Conservation (phyloP, 2,888 invertebrate species). For the Trissolcus japonicus region DNA sequence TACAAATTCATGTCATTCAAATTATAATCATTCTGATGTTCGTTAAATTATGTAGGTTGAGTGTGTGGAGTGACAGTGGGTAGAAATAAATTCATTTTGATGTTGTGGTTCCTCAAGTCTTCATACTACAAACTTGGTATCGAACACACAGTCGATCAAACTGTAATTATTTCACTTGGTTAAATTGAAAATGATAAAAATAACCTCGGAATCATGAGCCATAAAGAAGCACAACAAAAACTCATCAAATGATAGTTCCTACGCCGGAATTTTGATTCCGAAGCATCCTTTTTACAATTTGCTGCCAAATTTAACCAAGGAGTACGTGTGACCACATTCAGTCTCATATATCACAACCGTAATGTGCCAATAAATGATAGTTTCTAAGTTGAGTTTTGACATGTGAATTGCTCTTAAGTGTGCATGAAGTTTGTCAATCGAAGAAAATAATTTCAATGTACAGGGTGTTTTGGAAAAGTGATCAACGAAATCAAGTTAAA, state of each 20-base stretch:
- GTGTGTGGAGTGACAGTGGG: too few species aligned
- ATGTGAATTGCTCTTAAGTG: constrained; percentile 59
- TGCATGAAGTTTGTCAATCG: constrained; percentile 23
- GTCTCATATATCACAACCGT: constrained; percentile 38
- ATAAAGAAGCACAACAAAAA: too few species aligned
- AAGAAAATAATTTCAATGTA: constrained; percentile 41
- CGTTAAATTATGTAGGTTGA: too few species aligned
- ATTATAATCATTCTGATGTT: too few species aligned
- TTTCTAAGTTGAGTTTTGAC: constrained; percentile 56
- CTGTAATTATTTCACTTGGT: constrained; percentile 13
- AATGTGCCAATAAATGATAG: constrained; percentile 56
- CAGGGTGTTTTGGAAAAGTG: constrained; percentile 48
- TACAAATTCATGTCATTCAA: too few species aligned
- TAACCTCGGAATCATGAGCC: constrained; percentile 17
- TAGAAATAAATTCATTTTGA: too few species aligned
- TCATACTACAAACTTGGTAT: too few species aligned
- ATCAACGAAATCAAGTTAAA: constrained; percentile 1
- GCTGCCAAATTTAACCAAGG: constrained; percentile 29
- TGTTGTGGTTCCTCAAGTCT: too few species aligned
- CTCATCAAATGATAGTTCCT: constrained; percentile 52
- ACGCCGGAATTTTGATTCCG: constrained; percentile 40
- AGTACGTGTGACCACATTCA: constrained; percentile 39
- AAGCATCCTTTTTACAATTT: constrained; percentile 12
- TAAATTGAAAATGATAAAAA: constrained; percentile 12
- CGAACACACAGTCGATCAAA: too few species aligned